A percentile compares a stretch with the other conserved stretches of the same genome.
Conservation (phyloP, 23 tunicate species). For the Diplosoma virens region DNA sequence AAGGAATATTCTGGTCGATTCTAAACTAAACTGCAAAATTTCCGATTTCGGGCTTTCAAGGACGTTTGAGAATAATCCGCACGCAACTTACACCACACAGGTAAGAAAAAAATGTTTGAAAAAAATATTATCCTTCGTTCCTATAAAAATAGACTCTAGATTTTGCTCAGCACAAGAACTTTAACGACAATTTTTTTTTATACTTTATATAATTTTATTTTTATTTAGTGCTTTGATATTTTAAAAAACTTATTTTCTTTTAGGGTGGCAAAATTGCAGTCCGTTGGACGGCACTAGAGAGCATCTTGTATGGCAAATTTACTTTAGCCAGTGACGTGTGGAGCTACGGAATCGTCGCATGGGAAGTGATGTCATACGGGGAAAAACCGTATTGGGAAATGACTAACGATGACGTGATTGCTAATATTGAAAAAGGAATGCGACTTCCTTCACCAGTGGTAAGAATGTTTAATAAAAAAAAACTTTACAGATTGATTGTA, state of each 20-base stretch:
- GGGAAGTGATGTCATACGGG: conserved; percentile 99
- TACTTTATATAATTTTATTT: too few relatives aligned
- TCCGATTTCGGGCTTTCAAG: conserved; percentile 95
- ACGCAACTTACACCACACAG: conserved; percentile 96
- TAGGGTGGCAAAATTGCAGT: conserved; percentile 99
- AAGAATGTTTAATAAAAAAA: background rate
- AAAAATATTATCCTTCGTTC: background rate
- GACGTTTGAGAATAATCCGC: conserved; percentile 80
- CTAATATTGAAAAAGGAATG: conserved; percentile 75
- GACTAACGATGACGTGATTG: conserved; percentile 80
- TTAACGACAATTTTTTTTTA: too few relatives aligned
- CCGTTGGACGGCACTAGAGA: conserved; percentile 99
- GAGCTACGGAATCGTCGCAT: conserved; percentile 96
- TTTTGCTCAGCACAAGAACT: too few relatives aligned
- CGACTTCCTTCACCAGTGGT: conserved; percentile 89
- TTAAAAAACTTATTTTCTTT: background rate
- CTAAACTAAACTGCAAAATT: conserved; percentile 74
- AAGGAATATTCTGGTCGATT: conserved; percentile 86
- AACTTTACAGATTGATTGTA: background rate
- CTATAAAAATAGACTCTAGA: too few relatives aligned
- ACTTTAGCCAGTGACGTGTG: conserved; percentile 96
- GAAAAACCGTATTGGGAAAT: conserved; percentile 99
- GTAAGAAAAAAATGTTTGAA: conserved; percentile 16
- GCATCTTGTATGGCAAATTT: conserved; percentile 69
- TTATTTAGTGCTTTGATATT: too few relatives aligned